Conservation (phyloP, 1,140 invertebrate species). For the Odontomachus brunneus region DNA sequence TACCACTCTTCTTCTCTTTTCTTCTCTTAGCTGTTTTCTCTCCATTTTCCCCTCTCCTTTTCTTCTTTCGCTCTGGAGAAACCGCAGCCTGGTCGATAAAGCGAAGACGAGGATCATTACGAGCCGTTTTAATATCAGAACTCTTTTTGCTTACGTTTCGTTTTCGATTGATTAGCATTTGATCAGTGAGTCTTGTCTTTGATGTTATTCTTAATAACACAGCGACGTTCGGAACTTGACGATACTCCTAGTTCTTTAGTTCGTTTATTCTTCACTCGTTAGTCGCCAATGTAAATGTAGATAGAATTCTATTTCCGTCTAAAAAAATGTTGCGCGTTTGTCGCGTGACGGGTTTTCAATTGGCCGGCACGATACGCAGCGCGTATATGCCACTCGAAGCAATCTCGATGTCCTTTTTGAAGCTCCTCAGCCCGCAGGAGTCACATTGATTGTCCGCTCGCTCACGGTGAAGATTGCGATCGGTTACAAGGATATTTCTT, state of each 20-base stretch:
- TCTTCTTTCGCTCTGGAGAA: constrained; percentile 7
- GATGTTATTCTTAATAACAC: background rate
- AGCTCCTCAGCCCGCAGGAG: constrained; percentile 45
- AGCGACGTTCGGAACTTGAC: background rate
- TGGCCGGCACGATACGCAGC: background rate
- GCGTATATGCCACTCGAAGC: constrained; percentile 66
- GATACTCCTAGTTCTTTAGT: background rate
- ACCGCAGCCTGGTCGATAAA: constrained; percentile 50
- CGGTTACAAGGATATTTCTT: constrained; percentile 80
- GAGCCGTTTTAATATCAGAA: constrained; percentile 27
- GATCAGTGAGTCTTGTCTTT: constrained; percentile 4
- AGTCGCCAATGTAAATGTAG: background rate
- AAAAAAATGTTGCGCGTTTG: background rate
- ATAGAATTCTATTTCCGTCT: background rate
- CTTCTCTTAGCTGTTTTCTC: constrained; percentile 11
- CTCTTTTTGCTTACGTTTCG: background rate
- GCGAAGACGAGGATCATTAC: constrained; percentile 17
- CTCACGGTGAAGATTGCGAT: constrained; percentile 80
- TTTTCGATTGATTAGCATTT: constrained; percentile 21
- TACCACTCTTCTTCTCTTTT: constrained; percentile 32
- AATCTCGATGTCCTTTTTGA: constrained; percentile 61
- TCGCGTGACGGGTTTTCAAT: too few relatives aligned
- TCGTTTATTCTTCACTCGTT: background rate
- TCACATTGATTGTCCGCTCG: constrained; percentile 12
- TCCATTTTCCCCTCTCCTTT: background rate